A percentile compares a stretch with the other conserved stretches of the same genome.
These are phyloP conservation scores for Corythornis vintsioides DNA, from an alignment of 2,113 vertebrate species.

Conservation along the genomic window DNA sequence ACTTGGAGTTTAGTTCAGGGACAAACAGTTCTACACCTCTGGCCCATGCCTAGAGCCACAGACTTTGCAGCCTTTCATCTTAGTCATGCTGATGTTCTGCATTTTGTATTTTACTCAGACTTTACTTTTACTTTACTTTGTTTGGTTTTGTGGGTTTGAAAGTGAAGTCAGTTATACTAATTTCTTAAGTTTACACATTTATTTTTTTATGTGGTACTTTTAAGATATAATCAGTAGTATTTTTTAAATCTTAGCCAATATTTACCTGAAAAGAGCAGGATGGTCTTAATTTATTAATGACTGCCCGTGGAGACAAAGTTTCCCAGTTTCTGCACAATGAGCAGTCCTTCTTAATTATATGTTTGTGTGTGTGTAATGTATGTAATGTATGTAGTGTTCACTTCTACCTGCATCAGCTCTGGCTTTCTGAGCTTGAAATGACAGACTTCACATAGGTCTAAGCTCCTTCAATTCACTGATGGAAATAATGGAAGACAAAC, in stretches of 20 bases:
- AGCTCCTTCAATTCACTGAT: neutral
- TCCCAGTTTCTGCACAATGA: neutral
- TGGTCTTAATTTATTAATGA: neutral
- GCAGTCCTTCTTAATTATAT: neutral
- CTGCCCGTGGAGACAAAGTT: neutral
- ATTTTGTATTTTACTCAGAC: neutral
- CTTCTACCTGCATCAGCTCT: neutral
- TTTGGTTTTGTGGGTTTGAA: neutral
- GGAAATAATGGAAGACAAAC: neutral
- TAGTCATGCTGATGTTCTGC: neutral
- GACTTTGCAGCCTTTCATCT: neutral
- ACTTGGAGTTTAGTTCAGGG: neutral
- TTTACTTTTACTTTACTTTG: too few relatives aligned
- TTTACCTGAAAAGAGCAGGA: neutral
- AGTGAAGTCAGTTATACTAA: neutral
- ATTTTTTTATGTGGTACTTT: neutral
- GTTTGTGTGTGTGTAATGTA: neutral
- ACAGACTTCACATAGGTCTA: neutral
- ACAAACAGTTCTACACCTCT: neutral
- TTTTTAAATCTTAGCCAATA: neutral
- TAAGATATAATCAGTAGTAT: neutral
- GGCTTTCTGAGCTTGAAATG: neutral
- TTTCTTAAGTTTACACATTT: neutral
- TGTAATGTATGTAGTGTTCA: neutral
- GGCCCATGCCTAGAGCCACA: neutral